phyloP scores from a whole-genome alignment of 2,888 invertebrate species.

The Conus canariensis region DNA sequence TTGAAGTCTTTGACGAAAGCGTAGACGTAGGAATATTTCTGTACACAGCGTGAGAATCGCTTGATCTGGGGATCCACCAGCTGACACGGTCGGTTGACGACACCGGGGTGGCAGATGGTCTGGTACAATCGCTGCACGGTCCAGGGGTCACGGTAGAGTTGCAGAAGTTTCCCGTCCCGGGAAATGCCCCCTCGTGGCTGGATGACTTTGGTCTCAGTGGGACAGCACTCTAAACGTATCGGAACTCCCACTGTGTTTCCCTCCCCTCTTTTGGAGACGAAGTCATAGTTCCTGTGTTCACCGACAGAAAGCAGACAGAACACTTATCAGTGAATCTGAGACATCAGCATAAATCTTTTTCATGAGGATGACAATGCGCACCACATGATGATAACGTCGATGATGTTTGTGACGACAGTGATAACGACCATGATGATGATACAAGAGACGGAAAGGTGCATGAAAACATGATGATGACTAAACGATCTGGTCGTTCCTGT shows the following conservation, averaged over 20 bases:
- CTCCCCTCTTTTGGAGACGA: slow-evolving; percentile 53
- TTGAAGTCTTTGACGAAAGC: slow-evolving; percentile 87
- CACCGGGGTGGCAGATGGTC: slow-evolving; percentile 86
- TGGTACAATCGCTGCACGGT: slow-evolving; percentile 85
- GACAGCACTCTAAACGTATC: slow-evolving; percentile 86
- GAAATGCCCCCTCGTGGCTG: slow-evolving; percentile 89
- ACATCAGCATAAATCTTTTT: too few species aligned
- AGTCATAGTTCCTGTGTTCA: slow-evolving; percentile 53
- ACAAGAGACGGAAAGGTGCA: neutral
- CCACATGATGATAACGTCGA: neutral
- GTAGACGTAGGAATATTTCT: slow-evolving; percentile 90
- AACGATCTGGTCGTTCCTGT: too few species aligned
- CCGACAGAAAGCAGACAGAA: neutral
- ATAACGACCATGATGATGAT: neutral
- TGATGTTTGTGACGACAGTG: neutral
- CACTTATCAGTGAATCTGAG: too few species aligned
- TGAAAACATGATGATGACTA: neutral
- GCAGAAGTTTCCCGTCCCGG: slow-evolving; percentile 83
- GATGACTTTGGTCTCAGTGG: slow-evolving; percentile 87
- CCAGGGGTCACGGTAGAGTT: slow-evolving; percentile 86
- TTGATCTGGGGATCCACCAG: slow-evolving; percentile 86
- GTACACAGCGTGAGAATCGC: slow-evolving; percentile 88
- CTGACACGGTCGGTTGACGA: slow-evolving; percentile 87
- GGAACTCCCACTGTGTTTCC: slow-evolving; percentile 40
- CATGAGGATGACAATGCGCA: too few species aligned